Evolutionary conservation across 2,797 vertebrate genomes (phyloP).

Genomic region (Coluber constrictor): DNA sequence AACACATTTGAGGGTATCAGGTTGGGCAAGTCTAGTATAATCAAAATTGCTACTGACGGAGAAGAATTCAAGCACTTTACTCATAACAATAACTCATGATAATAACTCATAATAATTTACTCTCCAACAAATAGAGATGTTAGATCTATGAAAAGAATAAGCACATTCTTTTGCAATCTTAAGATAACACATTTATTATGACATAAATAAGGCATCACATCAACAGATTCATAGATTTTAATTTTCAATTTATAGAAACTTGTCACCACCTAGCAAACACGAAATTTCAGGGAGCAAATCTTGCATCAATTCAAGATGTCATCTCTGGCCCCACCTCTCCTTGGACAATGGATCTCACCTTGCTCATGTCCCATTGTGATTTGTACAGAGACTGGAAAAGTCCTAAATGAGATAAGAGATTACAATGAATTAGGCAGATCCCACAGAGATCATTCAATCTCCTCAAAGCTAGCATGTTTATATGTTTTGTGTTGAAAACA

Average conservation of each 20-base stretch:
- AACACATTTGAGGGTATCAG: not conserved
- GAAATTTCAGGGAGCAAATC: not conserved
- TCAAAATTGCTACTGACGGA: not conserved
- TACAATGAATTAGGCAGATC: not conserved
- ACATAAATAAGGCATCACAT: not conserved
- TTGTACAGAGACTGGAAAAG: not conserved
- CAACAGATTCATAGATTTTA: not conserved
- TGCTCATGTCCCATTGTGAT: not conserved
- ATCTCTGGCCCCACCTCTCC: not conserved
- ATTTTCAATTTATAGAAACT: not conserved
- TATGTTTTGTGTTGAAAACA: not conserved
- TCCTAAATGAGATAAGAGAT: not conserved
- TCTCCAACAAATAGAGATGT: not conserved
- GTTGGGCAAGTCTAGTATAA: not conserved
- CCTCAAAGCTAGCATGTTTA: not conserved
- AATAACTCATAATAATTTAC: not conserved
- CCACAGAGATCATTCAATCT: not conserved
- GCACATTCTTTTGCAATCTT: not conserved
- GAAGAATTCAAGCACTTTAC: not conserved
- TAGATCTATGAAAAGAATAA: not conserved
- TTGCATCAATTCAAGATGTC: not conserved
- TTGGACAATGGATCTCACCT: not conserved
- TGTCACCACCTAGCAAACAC: not conserved
- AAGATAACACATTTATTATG: not conserved
- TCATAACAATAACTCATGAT: not conserved